Percentiles rank a stretch among this genome's conserved stretches.
Evolutionary conservation across 53 echinoderm and acorn worm species (phyloP).

Genomic region (Hippasteria phrygiana): DNA sequence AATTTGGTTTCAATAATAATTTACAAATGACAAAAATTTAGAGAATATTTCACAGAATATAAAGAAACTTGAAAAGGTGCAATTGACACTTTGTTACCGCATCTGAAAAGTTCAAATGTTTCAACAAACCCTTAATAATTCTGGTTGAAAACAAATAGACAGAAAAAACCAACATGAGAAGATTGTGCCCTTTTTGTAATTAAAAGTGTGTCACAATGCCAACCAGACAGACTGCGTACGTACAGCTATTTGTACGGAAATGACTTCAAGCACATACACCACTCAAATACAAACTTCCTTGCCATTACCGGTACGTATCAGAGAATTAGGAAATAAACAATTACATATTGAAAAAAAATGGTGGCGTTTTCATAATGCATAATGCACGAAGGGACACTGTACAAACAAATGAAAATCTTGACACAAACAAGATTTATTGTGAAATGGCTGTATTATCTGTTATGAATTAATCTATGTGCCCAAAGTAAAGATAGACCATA

Average conservation of each 20-base stretch:
- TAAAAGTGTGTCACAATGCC: neutral
- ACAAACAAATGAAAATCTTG: neutral
- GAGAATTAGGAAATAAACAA: constrained; percentile 57
- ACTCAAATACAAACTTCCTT: constrained; percentile 37
- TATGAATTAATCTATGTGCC: constrained; percentile 23
- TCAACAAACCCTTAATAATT: no score
- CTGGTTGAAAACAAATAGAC: no score
- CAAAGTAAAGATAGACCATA: constrained; percentile 1
- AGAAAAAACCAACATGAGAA: no score
- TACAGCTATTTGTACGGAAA: constrained; percentile 28
- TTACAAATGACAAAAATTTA: no score
- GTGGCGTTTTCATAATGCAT: neutral
- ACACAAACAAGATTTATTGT: constrained; percentile 29
- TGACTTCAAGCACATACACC: constrained; percentile 20
- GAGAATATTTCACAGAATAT: no score
- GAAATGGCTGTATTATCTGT: constrained; percentile 26
- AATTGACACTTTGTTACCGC: no score
- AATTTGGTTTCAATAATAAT: no score
- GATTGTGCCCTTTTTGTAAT: no score
- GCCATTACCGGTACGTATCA: neutral
- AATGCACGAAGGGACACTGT: neutral
- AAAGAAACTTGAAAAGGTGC: no score
- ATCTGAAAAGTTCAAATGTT: no score
- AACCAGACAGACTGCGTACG: neutral
- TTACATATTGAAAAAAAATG: constrained; percentile 26